These are phyloP conservation scores for Empidonax alnorum DNA, from an alignment of 2,113 vertebrate species.

Conservation along the genomic window DNA sequence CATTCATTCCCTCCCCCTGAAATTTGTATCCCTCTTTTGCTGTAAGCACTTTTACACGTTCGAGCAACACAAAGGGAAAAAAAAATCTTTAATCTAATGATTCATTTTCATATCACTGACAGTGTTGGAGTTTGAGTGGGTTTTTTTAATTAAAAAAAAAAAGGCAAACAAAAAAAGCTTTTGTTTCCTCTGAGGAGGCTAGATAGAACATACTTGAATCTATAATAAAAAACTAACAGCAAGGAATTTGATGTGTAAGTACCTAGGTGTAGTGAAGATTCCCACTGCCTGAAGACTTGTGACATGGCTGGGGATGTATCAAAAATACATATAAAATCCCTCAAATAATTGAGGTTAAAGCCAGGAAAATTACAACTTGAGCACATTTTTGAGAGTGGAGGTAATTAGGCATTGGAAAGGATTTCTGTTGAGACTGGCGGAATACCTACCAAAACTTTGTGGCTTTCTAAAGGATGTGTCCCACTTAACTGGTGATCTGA, in stretches of 20 bases:
- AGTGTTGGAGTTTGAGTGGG: neutral
- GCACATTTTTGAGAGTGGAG: neutral
- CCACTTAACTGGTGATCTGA: rapidly evolving
- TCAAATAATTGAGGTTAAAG: neutral
- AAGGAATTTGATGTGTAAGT: neutral
- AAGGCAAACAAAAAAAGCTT: neutral
- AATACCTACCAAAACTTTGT: neutral
- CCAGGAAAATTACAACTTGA: neutral
- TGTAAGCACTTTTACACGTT: neutral
- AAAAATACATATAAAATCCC: neutral
- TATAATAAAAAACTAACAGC: neutral
- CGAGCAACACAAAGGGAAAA: neutral
- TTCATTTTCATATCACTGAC: neutral
- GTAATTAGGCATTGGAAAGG: neutral
- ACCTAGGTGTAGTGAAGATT: neutral
- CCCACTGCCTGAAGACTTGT: neutral
- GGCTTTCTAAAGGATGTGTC: neutral
- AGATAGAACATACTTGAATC: neutral
- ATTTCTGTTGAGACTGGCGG: neutral
- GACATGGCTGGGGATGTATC: neutral
- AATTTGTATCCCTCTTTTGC: neutral
- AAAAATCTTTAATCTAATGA: neutral
- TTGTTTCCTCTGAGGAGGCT: neutral
- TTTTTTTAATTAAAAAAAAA: neutral
- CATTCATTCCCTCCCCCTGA: neutral